Percentiles rank a stretch among this genome's conserved stretches.
phyloP scores from a whole-genome alignment of 2,113 vertebrate genomes.

The Apodemus sylvaticus region DNA sequence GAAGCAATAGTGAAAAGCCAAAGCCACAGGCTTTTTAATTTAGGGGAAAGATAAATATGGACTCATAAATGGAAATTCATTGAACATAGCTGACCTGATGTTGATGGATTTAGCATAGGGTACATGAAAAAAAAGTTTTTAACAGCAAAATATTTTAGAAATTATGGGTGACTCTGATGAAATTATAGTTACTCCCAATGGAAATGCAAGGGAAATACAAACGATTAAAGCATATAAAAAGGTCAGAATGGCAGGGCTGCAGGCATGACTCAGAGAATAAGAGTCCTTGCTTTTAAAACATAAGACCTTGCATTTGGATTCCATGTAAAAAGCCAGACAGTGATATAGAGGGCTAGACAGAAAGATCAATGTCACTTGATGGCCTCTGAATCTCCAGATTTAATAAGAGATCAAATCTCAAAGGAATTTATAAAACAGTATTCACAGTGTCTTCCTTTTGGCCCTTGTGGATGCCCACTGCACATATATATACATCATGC shows the following conservation, averaged over 20 bases:
- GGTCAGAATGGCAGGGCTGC: neutral
- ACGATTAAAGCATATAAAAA: neutral
- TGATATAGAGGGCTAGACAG: neutral
- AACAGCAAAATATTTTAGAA: neutral
- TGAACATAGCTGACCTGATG: conserved; percentile 1
- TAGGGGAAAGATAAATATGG: conserved; percentile 8
- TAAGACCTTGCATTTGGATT: neutral
- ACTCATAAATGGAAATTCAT: neutral
- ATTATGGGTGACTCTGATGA: neutral
- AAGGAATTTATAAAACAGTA: neutral
- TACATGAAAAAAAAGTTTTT: neutral
- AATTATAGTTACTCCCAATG: neutral
- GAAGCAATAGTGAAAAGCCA: neutral
- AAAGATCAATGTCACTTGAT: neutral
- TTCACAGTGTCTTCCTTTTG: too few species aligned
- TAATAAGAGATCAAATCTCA: neutral
- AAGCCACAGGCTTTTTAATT: neutral
- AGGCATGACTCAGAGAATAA: neutral
- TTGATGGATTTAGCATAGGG: neutral
- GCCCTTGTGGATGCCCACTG: too few species aligned
- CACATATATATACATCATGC: neutral
- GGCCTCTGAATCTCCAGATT: neutral
- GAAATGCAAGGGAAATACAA: neutral
- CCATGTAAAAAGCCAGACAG: neutral
- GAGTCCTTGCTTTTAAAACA: neutral